Percentiles rank a stretch among this genome's conserved stretches.
Conservation (phyloP, 2,113 vertebrate genomes). For the Caranx ignobilis region DNA sequence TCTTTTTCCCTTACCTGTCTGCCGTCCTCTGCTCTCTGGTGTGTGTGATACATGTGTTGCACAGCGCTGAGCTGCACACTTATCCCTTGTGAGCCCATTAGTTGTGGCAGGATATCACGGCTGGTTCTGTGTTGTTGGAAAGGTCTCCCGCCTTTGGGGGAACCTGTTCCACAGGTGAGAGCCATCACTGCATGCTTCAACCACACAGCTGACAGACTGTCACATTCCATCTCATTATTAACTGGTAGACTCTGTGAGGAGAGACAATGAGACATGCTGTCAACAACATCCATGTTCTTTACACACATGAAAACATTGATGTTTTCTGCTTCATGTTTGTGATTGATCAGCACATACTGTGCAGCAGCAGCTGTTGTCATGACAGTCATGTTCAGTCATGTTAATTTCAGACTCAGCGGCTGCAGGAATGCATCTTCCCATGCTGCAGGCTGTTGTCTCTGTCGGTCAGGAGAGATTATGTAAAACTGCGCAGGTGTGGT, state of each 20-base stretch:
- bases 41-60: neutral
- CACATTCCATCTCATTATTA: conserved; percentile 18
- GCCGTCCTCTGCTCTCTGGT: neutral
- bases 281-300: neutral
- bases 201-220: neutral
- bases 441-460: conserved; percentile 5
- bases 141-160: neutral
- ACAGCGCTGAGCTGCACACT: neutral
- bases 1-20: neutral
- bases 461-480: neutral
- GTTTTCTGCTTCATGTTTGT: neutral
- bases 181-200: neutral
- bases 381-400: neutral
- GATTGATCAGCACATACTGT: neutral
- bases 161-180: conserved; percentile 36
- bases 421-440: neutral
- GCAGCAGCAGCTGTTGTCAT: neutral
- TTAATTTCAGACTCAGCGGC: neutral
- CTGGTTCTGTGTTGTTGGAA: neutral
- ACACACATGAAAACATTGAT: neutral
- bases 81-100: neutral
- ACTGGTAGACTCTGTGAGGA: no score
- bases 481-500: conserved; percentile 11
- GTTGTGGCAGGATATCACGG: neutral
- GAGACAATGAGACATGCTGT: neutral